Evolutionary conservation across 1,140 invertebrate genomes (phyloP).

Genomic region (Cydia fagiglandana): DNA sequence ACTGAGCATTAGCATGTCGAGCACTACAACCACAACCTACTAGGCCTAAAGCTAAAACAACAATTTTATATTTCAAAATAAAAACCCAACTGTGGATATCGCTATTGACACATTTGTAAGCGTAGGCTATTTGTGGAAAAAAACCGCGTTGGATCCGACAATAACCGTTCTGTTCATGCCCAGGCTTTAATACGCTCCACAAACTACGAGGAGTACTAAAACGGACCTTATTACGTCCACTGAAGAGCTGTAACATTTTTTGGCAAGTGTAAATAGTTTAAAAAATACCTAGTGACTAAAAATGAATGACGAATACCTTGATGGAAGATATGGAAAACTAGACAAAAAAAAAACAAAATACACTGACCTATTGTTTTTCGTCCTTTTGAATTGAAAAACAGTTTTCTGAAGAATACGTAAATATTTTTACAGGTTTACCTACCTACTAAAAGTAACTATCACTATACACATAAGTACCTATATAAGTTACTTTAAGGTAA

Average conservation of each 20-base stretch:
- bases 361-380: neutral
- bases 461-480: too few species aligned
- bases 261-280: neutral
- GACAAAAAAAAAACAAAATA: neutral
- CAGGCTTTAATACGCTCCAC: neutral
- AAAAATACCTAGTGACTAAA: conserved; percentile 16
- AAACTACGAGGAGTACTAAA: neutral
- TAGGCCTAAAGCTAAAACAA: too few species aligned
- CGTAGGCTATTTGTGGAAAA: neutral
- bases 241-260: neutral
- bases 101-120: conserved; percentile 1
- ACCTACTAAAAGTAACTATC: too few species aligned
- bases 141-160: neutral
- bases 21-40: too few species aligned
- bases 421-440: too few species aligned
- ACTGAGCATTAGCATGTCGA: too few species aligned
- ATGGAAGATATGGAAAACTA: conserved; percentile 5
- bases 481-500: too few species aligned
- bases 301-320: neutral
- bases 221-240: neutral
- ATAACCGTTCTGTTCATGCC: conserved; percentile 1
- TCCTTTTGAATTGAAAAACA: neutral
- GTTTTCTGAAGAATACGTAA: neutral
- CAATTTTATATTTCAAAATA: neutral
- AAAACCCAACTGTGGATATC: neutral